Evolutionary conservation across 2,797 vertebrate genomes (phyloP), one percentile per base, ranked within the genome.

Genomic region (Aplochiton taeniatus): DNA sequence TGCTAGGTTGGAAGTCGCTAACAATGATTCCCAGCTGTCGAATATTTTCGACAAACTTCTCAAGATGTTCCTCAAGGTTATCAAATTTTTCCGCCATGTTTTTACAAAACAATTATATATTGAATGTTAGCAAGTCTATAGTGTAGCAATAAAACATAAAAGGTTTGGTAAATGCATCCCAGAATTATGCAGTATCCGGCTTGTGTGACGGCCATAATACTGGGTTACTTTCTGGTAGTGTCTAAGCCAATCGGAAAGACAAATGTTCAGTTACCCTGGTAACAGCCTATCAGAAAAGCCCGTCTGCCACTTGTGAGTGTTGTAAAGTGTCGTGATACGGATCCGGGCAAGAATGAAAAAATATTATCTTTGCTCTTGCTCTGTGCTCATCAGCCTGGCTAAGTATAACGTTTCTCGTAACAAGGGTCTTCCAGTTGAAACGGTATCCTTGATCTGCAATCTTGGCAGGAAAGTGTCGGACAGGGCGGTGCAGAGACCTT

Each of bases 21-120:
- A 99, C 98, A 85, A 99, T 98, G 81, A 99, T 99, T 72, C 98
- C 98, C 72, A 99, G 80, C 86, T 99, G 98, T 45, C 98, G 94
- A 74, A 99, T 99, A 73, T 99, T 99, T 91, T 99, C 98, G 78
- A 99, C 94, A 49, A 99, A 99, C 87, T 99, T 98, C 90, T 99
- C 97, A 76, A 99, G 85, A 66, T 98, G 95, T 68, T 99, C 98
- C 79, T 99, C 97, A 61, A 99, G 83, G 1, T 96, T 98, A 55
- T 99, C 98, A 67, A 99, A 98, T 85, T 95, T 98, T 81, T 99
- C 98, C 0, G 95, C 96, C 97, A 99, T 98, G 0, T n/a, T 78
- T 48, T 48, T 0, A 56, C 9, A 8, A n/a, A 63, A 55, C 0
- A 18, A 10, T 3, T 12, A 16, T 57, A 4, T 18, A 57, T 48